A percentile compares a stretch with the other conserved stretches of the same genome.
These are phyloP conservation scores for Phalera bucephala DNA, from an alignment of 2,888 invertebrate genomes.

Conservation along the genomic window DNA sequence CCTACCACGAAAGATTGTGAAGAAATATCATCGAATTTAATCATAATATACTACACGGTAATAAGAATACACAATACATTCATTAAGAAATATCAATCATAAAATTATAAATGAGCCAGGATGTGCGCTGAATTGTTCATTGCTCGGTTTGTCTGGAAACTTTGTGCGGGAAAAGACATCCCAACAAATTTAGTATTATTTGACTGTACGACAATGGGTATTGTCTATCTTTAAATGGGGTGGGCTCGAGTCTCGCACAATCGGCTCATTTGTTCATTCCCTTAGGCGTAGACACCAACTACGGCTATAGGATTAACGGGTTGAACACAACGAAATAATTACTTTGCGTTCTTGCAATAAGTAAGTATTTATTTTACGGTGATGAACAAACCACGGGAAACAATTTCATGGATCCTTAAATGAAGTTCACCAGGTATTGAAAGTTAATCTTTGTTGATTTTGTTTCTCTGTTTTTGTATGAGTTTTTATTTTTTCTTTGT, in stretches of 20 bases:
- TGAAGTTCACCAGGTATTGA: background rate
- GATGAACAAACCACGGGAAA: background rate
- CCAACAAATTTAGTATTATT: conserved; percentile 69
- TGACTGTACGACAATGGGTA: conserved; percentile 67
- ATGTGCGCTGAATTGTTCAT: conserved; percentile 38
- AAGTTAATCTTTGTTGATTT: background rate
- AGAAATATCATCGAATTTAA: too few species aligned
- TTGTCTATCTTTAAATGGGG: conserved; percentile 73
- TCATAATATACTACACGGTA: too few species aligned
- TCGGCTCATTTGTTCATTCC: conserved; percentile 72
- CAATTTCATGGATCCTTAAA: background rate
- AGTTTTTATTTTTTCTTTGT: too few species aligned
- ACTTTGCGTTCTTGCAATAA: conserved; percentile 45
- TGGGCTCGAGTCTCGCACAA: conserved; percentile 61
- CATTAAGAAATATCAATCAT: conserved; percentile 29
- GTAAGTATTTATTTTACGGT: conserved; percentile 3
- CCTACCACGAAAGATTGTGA: too few species aligned
- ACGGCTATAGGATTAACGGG: conserved; percentile 59
- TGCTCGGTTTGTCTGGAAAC: conserved; percentile 48
- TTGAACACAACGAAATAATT: conserved; percentile 62
- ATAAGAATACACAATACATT: background rate
- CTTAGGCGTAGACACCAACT: conserved; percentile 66
- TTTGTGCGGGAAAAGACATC: conserved; percentile 59
- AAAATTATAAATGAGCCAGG: conserved; percentile 25
- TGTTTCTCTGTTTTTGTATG: conserved; percentile 3